Evolutionary conservation across 64 coral and sea anemone species (phyloP).

Genomic region (Astreopora myriophthalma): DNA sequence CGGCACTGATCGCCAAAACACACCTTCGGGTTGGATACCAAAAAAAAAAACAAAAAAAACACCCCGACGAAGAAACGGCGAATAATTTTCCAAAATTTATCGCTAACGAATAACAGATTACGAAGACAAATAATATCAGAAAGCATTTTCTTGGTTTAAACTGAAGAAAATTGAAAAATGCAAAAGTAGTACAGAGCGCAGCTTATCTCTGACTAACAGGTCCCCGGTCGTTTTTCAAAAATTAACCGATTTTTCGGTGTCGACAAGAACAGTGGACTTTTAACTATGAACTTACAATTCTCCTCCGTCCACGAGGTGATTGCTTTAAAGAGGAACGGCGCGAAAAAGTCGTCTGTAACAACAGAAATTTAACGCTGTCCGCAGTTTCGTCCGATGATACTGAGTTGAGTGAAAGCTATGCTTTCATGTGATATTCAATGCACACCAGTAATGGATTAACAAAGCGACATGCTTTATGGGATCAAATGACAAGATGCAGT

Average conservation of each 20-base stretch:
- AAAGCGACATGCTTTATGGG: background rate
- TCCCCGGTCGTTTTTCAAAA: background rate
- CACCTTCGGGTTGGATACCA: background rate
- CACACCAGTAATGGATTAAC: background rate
- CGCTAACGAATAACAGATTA: background rate
- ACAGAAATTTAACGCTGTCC: background rate
- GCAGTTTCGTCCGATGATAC: background rate
- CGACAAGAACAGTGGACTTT: background rate
- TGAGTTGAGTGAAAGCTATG: background rate
- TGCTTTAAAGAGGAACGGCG: background rate
- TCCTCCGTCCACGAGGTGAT: background rate
- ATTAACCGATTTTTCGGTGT: background rate
- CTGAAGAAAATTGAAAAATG: background rate
- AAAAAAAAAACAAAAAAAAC: background rate
- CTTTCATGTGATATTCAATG: background rate
- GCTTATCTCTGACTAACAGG: background rate
- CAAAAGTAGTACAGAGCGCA: background rate
- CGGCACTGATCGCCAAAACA: background rate
- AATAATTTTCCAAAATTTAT: background rate
- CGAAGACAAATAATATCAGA: background rate
- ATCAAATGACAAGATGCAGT: conserved; percentile 42
- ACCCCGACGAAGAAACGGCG: background rate
- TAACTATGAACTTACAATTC: background rate
- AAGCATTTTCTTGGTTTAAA: background rate
- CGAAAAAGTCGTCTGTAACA: background rate